phyloP scores from a whole-genome alignment of 2,113 vertebrate species.

The Melospiza melodia region DNA sequence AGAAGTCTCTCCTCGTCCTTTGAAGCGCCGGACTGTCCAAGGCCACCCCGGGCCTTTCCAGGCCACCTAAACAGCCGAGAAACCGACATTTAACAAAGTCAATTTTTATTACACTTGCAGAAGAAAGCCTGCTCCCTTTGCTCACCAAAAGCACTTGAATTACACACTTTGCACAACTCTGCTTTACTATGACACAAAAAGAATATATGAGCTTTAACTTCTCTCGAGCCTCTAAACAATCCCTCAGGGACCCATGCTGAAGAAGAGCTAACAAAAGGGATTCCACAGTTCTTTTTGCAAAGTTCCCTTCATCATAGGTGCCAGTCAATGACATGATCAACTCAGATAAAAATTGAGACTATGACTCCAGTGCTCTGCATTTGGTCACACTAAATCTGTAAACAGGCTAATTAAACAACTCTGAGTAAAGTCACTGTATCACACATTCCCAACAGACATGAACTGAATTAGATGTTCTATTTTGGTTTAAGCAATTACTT shows the following conservation, averaged over 20 bases:
- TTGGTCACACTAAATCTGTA: not conserved
- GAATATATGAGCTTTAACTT: not conserved
- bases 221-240: not conserved
- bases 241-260: not conserved
- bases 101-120: not conserved
- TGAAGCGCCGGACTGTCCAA: too few relatives aligned
- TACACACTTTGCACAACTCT: not conserved
- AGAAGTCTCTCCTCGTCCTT: too few relatives aligned
- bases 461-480: conserved; percentile 60
- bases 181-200: not conserved
- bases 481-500: conserved; percentile 56
- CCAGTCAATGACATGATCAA: not conserved
- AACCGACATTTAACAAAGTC: not conserved
- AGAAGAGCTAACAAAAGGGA: not conserved
- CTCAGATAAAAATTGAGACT: not conserved
- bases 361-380: not conserved
- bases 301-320: not conserved
- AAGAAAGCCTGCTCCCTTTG: not conserved
- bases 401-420: conserved; percentile 37
- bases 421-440: not conserved
- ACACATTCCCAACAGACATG: conserved; percentile 46
- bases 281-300: not conserved
- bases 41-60: too few relatives aligned
- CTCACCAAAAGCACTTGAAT: not conserved
- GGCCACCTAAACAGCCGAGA: too few relatives aligned